A percentile compares a stretch with the other conserved stretches of the same genome.
phyloP scores from a whole-genome alignment of 1,140 invertebrate genomes.

The Drosophila nigrodunni region DNA sequence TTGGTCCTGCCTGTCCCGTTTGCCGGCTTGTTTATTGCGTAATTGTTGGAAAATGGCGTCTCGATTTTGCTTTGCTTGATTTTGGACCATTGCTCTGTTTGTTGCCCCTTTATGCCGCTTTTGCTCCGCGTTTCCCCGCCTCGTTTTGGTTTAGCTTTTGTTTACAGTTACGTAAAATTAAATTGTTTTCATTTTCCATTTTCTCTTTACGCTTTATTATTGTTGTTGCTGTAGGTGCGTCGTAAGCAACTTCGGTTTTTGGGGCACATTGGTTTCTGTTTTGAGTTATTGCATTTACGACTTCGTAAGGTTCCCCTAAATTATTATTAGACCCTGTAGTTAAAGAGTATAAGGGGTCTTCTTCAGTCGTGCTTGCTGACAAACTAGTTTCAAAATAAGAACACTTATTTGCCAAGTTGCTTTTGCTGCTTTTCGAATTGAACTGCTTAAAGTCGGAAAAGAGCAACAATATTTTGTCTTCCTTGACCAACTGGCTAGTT shows the following conservation, averaged over 20 bases:
- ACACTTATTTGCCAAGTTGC: conserved; percentile 32
- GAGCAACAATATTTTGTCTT: conserved; percentile 19
- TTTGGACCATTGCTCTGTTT: conserved; percentile 25
- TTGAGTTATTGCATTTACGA: conserved; percentile 41
- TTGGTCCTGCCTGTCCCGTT: conserved; percentile 9
- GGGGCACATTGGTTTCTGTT: conserved; percentile 7
- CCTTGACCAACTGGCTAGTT: conserved; percentile 10
- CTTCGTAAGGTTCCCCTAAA: background rate
- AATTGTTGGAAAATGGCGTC: conserved; percentile 60
- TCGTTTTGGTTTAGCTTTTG: conserved; percentile 39
- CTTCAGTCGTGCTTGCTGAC: too few species aligned
- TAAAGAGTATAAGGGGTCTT: too few species aligned
- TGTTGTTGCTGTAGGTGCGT: background rate
- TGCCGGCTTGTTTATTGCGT: conserved; percentile 52
- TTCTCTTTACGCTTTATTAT: conserved; percentile 8
- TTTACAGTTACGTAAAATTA: conserved; percentile 51
- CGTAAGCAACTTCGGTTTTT: background rate
- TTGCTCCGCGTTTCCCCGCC: too few species aligned
- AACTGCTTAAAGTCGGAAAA: conserved; percentile 13
- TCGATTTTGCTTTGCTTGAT: conserved; percentile 34
- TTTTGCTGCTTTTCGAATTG: conserved; percentile 19
- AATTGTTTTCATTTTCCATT: conserved; percentile 41
- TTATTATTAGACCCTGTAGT: background rate
- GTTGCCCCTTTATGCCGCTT: background rate
- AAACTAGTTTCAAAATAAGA: conserved; percentile 43